Base-by-base conservation (phyloP, 2,113 vertebrate genomes). In the Pongo abelii region DNA sequence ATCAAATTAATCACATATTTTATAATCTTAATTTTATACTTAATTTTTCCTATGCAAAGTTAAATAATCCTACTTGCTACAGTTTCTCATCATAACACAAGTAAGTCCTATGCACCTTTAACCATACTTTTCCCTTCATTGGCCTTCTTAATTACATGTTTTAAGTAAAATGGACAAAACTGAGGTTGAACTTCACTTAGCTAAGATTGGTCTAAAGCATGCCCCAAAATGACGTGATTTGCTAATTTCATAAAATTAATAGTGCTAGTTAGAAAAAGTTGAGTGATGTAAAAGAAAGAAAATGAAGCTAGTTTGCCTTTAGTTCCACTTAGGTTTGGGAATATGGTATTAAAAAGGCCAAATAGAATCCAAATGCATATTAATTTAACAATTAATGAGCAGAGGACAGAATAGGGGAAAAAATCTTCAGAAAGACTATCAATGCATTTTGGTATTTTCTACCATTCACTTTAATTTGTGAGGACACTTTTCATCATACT, bases 161-260 rank as follows among this genome's bases (percentile, higher is more conserved):
- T 72, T 75, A 43, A 91, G 67, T 52, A 35, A 95, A 2, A 86
- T 0, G 8, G n/a, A 87, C 5, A 88, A 97, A 88, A 69, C 52
- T 94, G 74, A 97, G 69, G 81, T 95, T 97, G 96, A 93, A 88
- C 87, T 87, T 98, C 97, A 97, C 94, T 97, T 98, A 98, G 84
- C 94, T 97, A 97, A 98, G 94, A 96, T 94, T 96, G 97, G 64
- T 97, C 97, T 98, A 98, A 97, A 96, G 96, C 79, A 96, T 95
- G 95, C 78, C 77, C 93, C 46, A 94, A 91, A 95, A 67, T 98
- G 94, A 95, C 87, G 84, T 93, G 81, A 50, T 83, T 98, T 97
- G 91, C 67, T 91, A 98, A 93, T 94, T 96, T 98, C 70, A 84
- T 95, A 89, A 93, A 96, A 94, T 96, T 97, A 97, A 57, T 72